These are phyloP conservation scores for Lepilemur ruficaudatus DNA, from an alignment of 2,797 vertebrate genomes.

Conservation along the genomic window DNA sequence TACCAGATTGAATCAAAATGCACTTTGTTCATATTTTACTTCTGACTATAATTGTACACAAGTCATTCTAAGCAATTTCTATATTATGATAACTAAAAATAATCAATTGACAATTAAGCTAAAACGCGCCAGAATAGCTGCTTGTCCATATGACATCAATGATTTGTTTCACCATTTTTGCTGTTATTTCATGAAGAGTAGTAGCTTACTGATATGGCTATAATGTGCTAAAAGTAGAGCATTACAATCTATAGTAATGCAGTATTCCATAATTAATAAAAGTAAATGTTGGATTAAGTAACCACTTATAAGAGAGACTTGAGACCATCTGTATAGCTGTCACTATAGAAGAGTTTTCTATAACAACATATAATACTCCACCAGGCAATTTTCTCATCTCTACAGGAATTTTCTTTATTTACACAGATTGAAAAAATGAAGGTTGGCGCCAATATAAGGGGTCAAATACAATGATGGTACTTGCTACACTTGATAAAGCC, in stretches of 20 bases:
- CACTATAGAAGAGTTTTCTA: neutral
- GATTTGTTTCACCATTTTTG: neutral
- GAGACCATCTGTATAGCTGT: neutral
- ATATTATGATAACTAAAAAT: neutral
- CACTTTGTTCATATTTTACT: neutral
- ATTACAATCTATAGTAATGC: neutral
- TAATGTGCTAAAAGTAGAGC: neutral
- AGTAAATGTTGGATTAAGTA: neutral
- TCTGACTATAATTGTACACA: neutral
- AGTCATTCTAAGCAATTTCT: neutral
- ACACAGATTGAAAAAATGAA: neutral
- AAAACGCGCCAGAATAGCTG: neutral
- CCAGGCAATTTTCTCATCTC: neutral
- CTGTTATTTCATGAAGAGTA: neutral
- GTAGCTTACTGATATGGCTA: neutral
- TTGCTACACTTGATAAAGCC: neutral
- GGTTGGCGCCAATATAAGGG: neutral
- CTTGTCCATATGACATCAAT: neutral
- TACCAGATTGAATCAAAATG: neutral
- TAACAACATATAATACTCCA: neutral
- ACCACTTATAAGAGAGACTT: neutral
- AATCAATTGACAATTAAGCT: neutral
- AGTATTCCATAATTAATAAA: neutral
- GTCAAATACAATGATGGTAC: neutral
- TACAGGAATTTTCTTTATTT: neutral